Evolutionary conservation across 2,113 vertebrate genomes (phyloP), one percentile per base, ranked within the genome.

Genomic region (Odontophorus gujanensis): DNA sequence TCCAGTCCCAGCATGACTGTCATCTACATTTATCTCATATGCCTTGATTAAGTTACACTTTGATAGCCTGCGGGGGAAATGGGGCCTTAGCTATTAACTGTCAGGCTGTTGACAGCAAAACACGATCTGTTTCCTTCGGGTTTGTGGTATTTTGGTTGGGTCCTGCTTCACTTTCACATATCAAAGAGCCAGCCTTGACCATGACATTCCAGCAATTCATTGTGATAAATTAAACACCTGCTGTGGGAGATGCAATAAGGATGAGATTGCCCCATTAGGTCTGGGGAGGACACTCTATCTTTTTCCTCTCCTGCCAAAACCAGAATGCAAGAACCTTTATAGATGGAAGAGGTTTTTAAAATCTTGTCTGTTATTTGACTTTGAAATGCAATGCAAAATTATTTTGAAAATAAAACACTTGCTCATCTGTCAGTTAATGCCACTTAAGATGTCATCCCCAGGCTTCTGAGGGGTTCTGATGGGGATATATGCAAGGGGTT

Each of bases 1-100:
- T 95, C 96, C 72, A 95, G 96, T 89, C 79, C 50, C 59, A 93
- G 87, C 96, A 95, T 32, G 97, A 91, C 62, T 19, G 91, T 96
- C 94, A 43, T 95, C 86, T 87, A 85, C 76, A 9, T 81, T 96
- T 94, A 88, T 93, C 84, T 91, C 45, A 6, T 75, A 67, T 36
- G 43, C 32, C 89, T 81, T 85, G 72, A 96, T 97, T 91, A 69
- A 89, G 53, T 80, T 76, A 83, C 48, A 20, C 58, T 75, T 82
- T 6, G 19, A 81, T 67, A 89, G 84, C 92, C 93, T 50, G 47
- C 36, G 63, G 95, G 81, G 78, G 22, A 92, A 87, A 83, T 7
- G 50, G 36, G 81, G 90, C 92, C 95, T 92, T 80, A 58, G 34
- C 47, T 93, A 26, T 20, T 38, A 59, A 43, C 74, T 90, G 83